A percentile compares a stretch with the other conserved stretches of the same genome.
phyloP scores from a whole-genome alignment of 2,888 invertebrate species.

The Cancer borealis region DNA sequence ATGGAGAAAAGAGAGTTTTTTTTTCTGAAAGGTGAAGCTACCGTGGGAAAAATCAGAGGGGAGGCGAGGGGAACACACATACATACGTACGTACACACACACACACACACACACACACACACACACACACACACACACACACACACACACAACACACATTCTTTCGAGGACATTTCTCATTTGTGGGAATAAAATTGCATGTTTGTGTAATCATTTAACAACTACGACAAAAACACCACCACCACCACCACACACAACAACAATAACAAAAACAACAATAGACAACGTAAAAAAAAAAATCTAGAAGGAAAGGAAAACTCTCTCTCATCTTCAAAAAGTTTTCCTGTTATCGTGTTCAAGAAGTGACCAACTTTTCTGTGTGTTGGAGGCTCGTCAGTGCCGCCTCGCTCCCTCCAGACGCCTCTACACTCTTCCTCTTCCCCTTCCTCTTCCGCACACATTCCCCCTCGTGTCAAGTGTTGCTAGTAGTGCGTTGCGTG shows the following conservation, averaged over 20 bases:
- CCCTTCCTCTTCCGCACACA: not conserved
- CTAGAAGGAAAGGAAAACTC: not conserved
- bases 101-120: not conserved
- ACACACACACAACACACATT: not conserved
- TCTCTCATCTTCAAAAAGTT: conserved; percentile 8
- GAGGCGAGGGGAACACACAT: not conserved
- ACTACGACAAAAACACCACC: not conserved
- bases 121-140: not conserved
- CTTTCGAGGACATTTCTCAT: too few species aligned
- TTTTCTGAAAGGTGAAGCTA: not conserved
- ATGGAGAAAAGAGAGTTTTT: not conserved
- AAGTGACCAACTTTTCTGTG: not conserved
- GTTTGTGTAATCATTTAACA: not conserved
- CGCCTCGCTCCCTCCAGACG: not conserved
- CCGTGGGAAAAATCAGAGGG: not conserved
- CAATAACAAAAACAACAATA: not conserved
- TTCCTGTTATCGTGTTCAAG: conserved; percentile 22
- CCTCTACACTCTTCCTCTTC: not conserved
- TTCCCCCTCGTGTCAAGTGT: not conserved
- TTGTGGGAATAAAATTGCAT: too few species aligned
- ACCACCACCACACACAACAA: not conserved
- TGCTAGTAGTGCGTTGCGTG: not conserved
- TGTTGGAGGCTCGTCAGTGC: not conserved
- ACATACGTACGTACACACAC: too few species aligned
- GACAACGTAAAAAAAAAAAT: not conserved